Percentiles rank a stretch among this genome's conserved stretches.
Conservation (phyloP, 1,140 invertebrate species). For the Tetramorium parvispinum region DNA sequence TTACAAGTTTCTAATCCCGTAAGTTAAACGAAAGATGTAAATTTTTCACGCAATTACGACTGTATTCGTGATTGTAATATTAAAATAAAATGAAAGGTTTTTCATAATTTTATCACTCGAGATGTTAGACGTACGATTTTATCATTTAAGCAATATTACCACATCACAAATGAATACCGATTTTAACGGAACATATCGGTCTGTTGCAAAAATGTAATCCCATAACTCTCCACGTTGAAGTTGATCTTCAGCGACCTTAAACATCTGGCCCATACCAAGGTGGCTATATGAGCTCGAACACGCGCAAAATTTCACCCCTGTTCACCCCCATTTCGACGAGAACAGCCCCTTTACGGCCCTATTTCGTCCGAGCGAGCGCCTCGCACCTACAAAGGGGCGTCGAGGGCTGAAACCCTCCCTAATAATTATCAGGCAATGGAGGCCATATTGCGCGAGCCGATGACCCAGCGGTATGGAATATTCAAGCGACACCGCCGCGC, state of each 20-base stretch:
- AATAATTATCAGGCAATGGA: conserved; percentile 73
- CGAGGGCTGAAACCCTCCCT: conserved; percentile 66
- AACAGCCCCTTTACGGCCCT: conserved; percentile 62
- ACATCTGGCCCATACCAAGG: conserved; percentile 52
- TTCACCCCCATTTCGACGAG: conserved; percentile 7
- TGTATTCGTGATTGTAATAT: neutral
- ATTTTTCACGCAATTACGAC: neutral
- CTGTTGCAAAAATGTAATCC: neutral
- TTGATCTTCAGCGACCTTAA: conserved; percentile 64
- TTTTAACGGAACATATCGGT: neutral
- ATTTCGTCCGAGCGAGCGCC: conserved; percentile 60
- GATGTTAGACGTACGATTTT: neutral
- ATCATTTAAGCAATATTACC: neutral
- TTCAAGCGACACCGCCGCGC: conserved; percentile 51
- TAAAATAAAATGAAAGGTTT: neutral
- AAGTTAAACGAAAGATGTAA: neutral
- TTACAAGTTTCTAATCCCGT: neutral
- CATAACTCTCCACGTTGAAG: neutral
- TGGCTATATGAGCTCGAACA: conserved; percentile 23
- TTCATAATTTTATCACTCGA: neutral
- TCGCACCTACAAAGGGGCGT: conserved; percentile 64
- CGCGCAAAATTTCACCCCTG: conserved; percentile 69
- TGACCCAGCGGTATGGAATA: conserved; percentile 62
- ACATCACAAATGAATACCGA: neutral
- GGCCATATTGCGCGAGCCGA: conserved; percentile 65